A percentile compares a stretch with the other conserved stretches of the same genome.
phyloP scores from a whole-genome alignment of 2,888 invertebrate species.

The Lobophora halterata region DNA sequence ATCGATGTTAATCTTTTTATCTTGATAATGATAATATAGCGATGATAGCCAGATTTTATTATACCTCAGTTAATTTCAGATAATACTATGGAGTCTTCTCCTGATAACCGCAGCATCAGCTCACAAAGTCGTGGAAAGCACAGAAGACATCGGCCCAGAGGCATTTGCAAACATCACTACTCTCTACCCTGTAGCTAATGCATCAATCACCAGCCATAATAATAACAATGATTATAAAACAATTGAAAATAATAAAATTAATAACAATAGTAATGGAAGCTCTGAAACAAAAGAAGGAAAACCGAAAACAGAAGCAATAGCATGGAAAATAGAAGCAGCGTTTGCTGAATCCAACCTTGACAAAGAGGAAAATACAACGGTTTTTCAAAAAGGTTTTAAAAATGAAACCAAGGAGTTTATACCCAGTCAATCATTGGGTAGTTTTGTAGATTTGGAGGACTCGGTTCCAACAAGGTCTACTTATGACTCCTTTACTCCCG shows the following conservation, averaged over 20 bases:
- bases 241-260: constrained; percentile 9
- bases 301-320: constrained; percentile 32
- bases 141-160: constrained; percentile 38
- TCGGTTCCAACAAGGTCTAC: constrained; percentile 37
- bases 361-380: constrained; percentile 32
- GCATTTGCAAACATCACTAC: constrained; percentile 51
- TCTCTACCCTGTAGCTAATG: constrained; percentile 51
- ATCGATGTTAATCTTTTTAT: too few species aligned
- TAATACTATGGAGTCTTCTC: constrained; percentile 41
- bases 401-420: constrained; percentile 58
- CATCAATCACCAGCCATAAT: constrained; percentile 24
- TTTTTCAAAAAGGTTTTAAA: constrained; percentile 32
- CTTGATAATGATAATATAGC: too few species aligned
- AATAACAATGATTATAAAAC: constrained; percentile 15
- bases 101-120: constrained; percentile 31
- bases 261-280: constrained; percentile 6
- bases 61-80: too few species aligned
- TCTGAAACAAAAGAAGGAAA: constrained; percentile 21
- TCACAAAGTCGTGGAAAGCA: constrained; percentile 40
- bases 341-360: constrained; percentile 43
- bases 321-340: constrained; percentile 56
- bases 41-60: too few species aligned
- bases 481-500: constrained; percentile 36
- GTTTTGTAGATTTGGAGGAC: constrained; percentile 69
- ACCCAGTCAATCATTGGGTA: constrained; percentile 76